A percentile compares a stretch with the other conserved stretches of the same genome.
These are phyloP conservation scores for Lasioglossum lativentre DNA, from an alignment of 2,888 invertebrate genomes.

Conservation along the genomic window DNA sequence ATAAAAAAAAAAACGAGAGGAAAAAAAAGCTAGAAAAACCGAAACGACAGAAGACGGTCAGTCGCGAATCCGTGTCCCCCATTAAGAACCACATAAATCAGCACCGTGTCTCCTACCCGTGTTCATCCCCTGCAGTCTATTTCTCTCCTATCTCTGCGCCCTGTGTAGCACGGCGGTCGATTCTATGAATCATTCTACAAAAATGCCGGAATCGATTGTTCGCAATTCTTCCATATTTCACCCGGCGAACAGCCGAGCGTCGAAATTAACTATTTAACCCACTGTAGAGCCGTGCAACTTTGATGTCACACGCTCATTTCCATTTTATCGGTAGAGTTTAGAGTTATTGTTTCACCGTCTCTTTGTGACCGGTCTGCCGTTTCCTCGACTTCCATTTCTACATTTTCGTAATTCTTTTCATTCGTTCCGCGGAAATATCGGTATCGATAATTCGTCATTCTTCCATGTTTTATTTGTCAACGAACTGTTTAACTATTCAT, in stretches of 20 bases:
- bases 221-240: background rate
- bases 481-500: no score
- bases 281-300: background rate
- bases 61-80: conserved; percentile 57
- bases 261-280: background rate
- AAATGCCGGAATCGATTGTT: background rate
- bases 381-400: background rate
- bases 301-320: background rate
- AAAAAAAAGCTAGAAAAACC: background rate
- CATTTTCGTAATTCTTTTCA: background rate
- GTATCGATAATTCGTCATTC: no score
- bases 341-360: background rate
- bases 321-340: background rate
- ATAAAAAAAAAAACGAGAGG: background rate
- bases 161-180: background rate
- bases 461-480: no score
- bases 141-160: conserved; percentile 30
- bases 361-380: background rate
- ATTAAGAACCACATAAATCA: conserved; percentile 75
- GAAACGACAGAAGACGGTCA: conserved; percentile 23
- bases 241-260: background rate
- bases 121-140: conserved; percentile 46
- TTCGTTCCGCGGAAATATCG: no score
- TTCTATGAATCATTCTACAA: background rate
- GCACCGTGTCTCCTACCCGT: conserved; percentile 25